Evolutionary conservation across 1,140 invertebrate species (phyloP).

Genomic region (Sweltsa coloradensis): DNA sequence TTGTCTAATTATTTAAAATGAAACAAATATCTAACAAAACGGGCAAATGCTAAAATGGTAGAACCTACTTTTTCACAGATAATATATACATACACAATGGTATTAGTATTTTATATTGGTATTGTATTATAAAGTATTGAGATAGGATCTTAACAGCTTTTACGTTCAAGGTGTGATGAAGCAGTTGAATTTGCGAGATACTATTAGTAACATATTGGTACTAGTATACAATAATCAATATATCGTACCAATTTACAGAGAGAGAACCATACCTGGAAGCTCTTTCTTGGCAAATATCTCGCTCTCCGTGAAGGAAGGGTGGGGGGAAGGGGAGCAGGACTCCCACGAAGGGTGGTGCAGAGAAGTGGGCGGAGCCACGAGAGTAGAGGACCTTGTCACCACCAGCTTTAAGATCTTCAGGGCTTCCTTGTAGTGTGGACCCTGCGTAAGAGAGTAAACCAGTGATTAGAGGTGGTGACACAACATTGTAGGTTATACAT

Average conservation of each 20-base stretch:
- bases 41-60: background rate
- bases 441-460: slow-evolving; percentile 34
- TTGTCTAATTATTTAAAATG: no score
- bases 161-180: no score
- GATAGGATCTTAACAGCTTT: no score
- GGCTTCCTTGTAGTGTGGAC: slow-evolving; percentile 89
- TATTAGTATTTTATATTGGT: background rate
- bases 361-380: slow-evolving; percentile 53
- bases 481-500: no score
- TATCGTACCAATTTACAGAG: no score
- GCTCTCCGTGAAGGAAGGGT: slow-evolving; percentile 59
- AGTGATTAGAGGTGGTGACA: no score
- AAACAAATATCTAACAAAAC: no score
- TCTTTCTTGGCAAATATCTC: slow-evolving; percentile 69
- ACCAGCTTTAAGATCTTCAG: slow-evolving; percentile 93
- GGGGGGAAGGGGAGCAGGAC: slow-evolving; percentile 37
- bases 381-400: slow-evolving; percentile 82
- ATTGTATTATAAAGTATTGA: background rate
- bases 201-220: no score
- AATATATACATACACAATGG: background rate
- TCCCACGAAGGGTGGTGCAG: slow-evolving; percentile 43
- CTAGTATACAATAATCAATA: no score
- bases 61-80: background rate
- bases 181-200: no score
- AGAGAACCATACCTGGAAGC: slow-evolving; percentile 61